phyloP scores from a whole-genome alignment of 2,888 invertebrate species.

The Julus scanicus region DNA sequence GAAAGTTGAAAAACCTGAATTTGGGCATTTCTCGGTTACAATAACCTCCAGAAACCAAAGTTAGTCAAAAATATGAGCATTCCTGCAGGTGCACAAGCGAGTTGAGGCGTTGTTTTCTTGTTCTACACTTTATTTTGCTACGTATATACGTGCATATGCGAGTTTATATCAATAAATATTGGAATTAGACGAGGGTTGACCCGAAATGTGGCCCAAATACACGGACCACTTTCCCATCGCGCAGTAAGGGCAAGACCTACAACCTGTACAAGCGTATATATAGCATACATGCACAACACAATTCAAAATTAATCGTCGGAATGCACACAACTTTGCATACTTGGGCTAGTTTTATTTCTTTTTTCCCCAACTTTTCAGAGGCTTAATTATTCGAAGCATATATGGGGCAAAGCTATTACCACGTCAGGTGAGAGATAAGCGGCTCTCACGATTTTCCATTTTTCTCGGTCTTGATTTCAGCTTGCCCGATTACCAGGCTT shows the following conservation, averaged over 20 bases:
- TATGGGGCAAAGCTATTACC: constrained; percentile 32
- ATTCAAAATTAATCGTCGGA: not conserved
- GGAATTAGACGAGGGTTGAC: not conserved
- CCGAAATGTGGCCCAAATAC: not conserved
- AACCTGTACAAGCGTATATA: too few species aligned
- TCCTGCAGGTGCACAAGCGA: too few species aligned
- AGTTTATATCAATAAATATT: not conserved
- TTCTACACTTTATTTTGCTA: not conserved
- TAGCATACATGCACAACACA: not conserved
- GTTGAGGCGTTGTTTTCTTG: not conserved
- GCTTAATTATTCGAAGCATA: not conserved
- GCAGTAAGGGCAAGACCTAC: not conserved
- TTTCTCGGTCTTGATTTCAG: constrained; percentile 1
- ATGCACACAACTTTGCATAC: not conserved
- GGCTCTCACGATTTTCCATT: constrained; percentile 42
- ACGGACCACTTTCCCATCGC: not conserved
- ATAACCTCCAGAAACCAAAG: not conserved
- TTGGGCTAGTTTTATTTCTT: constrained; percentile 7
- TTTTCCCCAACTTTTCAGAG: not conserved
- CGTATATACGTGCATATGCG: not conserved
- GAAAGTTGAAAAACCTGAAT: constrained; percentile 42
- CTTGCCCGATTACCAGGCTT: not conserved
- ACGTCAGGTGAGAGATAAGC: constrained; percentile 1
- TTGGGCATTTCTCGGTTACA: constrained; percentile 6
- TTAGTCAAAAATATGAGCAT: not conserved